Evolutionary conservation across 2,797 vertebrate species (phyloP).

Genomic region (Myripristis murdjan): DNA sequence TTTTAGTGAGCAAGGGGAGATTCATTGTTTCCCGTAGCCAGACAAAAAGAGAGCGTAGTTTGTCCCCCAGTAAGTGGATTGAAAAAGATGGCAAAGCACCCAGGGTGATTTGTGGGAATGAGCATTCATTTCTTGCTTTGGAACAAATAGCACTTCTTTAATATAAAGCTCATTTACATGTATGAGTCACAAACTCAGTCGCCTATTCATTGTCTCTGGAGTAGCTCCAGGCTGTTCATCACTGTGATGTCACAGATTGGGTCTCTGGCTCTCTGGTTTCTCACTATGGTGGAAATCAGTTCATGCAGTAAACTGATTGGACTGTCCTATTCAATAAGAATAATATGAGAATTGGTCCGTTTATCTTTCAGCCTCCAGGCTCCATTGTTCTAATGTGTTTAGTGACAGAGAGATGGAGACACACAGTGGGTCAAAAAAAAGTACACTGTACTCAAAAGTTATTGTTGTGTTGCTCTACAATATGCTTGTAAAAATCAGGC

Average conservation of each 20-base stretch:
- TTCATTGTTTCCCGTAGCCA: conserved; percentile 34
- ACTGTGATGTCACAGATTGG: conserved; percentile 35
- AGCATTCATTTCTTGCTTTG: conserved; percentile 55
- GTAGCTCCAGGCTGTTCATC: conserved; percentile 50
- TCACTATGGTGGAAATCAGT: conserved; percentile 24
- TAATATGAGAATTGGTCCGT: conserved; percentile 28
- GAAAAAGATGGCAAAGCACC: conserved; percentile 40
- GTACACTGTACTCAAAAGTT: not conserved
- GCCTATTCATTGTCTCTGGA: conserved; percentile 48
- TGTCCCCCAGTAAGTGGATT: conserved; percentile 51
- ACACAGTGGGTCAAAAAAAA: conserved; percentile 10
- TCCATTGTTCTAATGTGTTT: conserved; percentile 31
- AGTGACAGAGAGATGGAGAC: conserved; percentile 11
- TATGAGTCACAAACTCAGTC: conserved; percentile 59
- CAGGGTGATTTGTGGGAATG: conserved; percentile 58
- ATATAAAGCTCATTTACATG: conserved; percentile 68
- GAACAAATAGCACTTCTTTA: conserved; percentile 57
- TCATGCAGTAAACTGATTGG: conserved; percentile 44
- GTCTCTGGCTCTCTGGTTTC: conserved; percentile 34
- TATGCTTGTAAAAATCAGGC: conserved; percentile 18
- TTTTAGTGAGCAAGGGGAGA: conserved; percentile 36
- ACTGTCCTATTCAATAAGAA: conserved; percentile 26
- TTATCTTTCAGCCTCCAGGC: conserved; percentile 9
- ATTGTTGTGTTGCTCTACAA: not conserved
- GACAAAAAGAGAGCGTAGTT: conserved; percentile 42